Evolutionary conservation across 2,797 vertebrate genomes (phyloP).

Genomic region (Sardinella longiceps): DNA sequence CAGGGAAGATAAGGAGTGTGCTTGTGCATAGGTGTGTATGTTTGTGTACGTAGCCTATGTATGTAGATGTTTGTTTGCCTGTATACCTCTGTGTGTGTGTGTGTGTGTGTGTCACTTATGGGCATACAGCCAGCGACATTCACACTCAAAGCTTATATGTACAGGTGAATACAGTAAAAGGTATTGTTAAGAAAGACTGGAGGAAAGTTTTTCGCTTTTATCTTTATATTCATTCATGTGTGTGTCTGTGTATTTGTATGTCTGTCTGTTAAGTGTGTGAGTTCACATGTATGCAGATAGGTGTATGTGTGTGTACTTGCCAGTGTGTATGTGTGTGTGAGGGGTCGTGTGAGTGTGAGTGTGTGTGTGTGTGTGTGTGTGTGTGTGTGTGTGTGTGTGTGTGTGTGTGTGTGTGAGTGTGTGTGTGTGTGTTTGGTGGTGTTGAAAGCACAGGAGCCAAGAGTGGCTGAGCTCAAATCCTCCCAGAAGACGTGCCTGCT

Average conservation of each 20-base stretch:
- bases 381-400: background rate
- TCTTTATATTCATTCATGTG: background rate
- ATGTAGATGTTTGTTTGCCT: background rate
- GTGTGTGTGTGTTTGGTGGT: background rate
- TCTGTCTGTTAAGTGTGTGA: no score
- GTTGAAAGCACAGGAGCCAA: conserved; percentile 20
- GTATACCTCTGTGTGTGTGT: background rate
- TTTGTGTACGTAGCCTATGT: background rate
- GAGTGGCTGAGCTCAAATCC: conserved; percentile 42
- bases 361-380: background rate
- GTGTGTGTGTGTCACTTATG: background rate
- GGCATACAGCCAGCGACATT: background rate
- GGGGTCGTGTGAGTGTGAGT: background rate
- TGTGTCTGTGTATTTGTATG: background rate
- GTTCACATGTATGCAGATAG: background rate
- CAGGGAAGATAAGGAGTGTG: background rate
- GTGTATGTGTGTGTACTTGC: background rate
- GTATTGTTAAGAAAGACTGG: background rate
- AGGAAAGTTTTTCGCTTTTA: background rate
- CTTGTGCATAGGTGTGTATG: background rate
- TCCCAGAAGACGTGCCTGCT: conserved; percentile 53
- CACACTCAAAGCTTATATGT: background rate
- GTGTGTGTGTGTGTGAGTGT: background rate
- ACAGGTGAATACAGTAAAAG: background rate
- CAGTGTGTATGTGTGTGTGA: background rate